Evolutionary conservation across 2,888 invertebrate genomes (phyloP), one percentile per base, ranked within the genome.

Genomic region (Agrypnus murinus): DNA sequence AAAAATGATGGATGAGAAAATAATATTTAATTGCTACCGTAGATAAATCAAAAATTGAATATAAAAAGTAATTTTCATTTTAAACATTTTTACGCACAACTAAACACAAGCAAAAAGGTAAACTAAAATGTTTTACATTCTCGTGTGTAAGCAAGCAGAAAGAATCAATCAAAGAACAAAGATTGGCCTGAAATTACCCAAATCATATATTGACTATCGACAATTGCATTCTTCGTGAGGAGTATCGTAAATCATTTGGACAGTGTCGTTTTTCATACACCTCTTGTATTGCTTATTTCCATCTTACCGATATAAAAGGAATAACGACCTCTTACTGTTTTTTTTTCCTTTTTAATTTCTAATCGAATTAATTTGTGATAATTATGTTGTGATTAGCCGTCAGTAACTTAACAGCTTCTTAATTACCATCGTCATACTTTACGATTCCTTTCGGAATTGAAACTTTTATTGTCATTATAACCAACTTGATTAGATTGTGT

Each of bases 201-300:
- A 68, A 69, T 63, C 53, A 48, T 48, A 63, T 63, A 36, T 38
- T 43, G 31, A 14, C 9, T 55, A 65, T 65, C 64, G 60, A 53
- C 70, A 65, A 70, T 70, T 65, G 45, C 65, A 65, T 65, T 70
- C 40, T 55, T 46, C 17, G 19, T 34, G 34, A 65, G 34, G 46
- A 36, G 38, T 53, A 46, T 40, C 68, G 55, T 70, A 65, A 70
- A 70, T 70, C 65, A 70, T 65, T 62, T 62, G 55, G 70, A 70
- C 70, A 70, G 38, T 48, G 59, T 59, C 19, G 69, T 65, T 69
- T 59, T 65, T 59, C 48, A 65, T 36, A 50, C 36, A 15, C 10
- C 32, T 36, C 46, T 63, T 46, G 38, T 69, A 57, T 43, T 57
- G 53, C 19, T 34, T 4, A 46, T 38, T 57, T 48, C 43, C 12